Conservation (phyloP, 2,797 vertebrate genomes). For the Garrulus glandarius region DNA sequence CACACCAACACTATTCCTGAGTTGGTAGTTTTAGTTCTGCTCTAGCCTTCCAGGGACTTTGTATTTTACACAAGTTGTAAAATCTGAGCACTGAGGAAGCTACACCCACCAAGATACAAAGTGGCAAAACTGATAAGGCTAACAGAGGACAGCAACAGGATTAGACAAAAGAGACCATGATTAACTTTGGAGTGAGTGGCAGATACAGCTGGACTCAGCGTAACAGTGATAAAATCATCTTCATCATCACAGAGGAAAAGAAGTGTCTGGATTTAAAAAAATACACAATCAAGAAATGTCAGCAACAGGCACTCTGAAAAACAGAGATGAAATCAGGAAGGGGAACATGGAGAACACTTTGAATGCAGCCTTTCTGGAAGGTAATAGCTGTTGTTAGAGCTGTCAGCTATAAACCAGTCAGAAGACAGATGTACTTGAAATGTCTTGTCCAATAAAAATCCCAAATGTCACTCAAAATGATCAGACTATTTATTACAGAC, state of each 20-base stretch:
- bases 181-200: background rate
- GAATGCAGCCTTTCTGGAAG: slow-evolving; percentile 12
- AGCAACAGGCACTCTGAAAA: background rate
- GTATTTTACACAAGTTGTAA: background rate
- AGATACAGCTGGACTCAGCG: background rate
- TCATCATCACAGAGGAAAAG: background rate
- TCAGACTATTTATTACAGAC: slow-evolving; percentile 45
- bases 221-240: background rate
- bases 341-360: background rate
- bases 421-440: slow-evolving; percentile 54
- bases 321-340: background rate
- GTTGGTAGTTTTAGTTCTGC: background rate
- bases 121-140: background rate
- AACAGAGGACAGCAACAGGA: background rate
- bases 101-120: background rate
- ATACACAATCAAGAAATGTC: background rate
- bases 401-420: slow-evolving; percentile 38
- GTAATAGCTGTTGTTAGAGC: slow-evolving; percentile 42
- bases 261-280: background rate
- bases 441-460: slow-evolving; percentile 37
- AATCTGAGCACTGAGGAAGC: background rate
- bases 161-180: background rate
- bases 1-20: background rate
- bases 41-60: background rate
- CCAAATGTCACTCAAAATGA: slow-evolving; percentile 59